phyloP scores from a whole-genome alignment of 2,113 vertebrate genomes.

The Gavia stellata region DNA sequence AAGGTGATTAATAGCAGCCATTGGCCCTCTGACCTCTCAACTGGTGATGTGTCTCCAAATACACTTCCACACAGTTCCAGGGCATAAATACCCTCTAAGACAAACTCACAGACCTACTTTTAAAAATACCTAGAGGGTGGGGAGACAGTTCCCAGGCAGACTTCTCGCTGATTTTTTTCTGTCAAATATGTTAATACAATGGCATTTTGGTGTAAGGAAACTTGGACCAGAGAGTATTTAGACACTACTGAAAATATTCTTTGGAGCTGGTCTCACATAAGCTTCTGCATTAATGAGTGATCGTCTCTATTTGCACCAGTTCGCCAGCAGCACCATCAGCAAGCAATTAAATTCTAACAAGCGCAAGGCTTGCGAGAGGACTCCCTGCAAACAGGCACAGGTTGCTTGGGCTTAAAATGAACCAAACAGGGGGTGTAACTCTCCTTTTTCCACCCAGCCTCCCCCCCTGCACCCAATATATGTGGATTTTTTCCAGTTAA shows the following conservation, averaged over 20 bases:
- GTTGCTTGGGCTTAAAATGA: not conserved
- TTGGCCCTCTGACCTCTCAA: not conserved
- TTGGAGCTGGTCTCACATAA: not conserved
- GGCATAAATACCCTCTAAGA: not conserved
- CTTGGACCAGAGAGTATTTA: not conserved
- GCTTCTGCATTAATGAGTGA: conserved; percentile 16
- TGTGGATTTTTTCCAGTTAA: not conserved
- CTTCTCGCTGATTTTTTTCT: not conserved
- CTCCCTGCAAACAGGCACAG: not conserved
- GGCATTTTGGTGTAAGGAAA: not conserved
- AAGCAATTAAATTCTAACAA: conserved; percentile 34
- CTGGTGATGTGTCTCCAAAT: not conserved
- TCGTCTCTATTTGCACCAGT: conserved; percentile 20
- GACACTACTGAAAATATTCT: not conserved
- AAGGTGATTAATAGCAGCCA: not conserved
- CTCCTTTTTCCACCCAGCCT: not conserved
- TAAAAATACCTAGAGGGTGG: not conserved
- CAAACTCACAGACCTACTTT: not conserved
- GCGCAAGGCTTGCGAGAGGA: not conserved
- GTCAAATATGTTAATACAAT: not conserved
- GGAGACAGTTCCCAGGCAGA: not conserved
- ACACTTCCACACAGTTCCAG: not conserved
- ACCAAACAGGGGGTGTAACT: not conserved
- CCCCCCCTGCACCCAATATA: not conserved
- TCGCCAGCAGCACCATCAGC: not conserved